Percentiles rank a stretch among this genome's conserved stretches.
Conservation (phyloP, 2,113 vertebrate species). For the Python bivittatus region DNA sequence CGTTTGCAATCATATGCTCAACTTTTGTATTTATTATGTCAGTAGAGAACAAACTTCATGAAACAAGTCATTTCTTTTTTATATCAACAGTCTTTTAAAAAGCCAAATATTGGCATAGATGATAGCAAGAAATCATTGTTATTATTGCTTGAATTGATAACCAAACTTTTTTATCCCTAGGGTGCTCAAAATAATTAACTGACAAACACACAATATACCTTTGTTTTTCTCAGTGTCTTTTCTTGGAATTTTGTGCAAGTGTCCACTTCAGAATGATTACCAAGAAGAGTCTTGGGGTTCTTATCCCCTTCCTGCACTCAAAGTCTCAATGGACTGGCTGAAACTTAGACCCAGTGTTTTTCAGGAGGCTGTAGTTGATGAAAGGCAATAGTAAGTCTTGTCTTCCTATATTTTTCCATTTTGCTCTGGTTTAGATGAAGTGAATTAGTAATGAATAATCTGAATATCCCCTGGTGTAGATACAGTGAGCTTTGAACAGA, state of each 20-base stretch:
- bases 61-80: neutral
- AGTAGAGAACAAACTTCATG: neutral
- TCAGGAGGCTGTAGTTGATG: conserved; percentile 85
- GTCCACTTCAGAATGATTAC: conserved; percentile 86
- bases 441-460: conserved; percentile 9
- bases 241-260: conserved; percentile 92
- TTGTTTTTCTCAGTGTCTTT: conserved; percentile 85
- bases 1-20: neutral
- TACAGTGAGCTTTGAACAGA: neutral
- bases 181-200: neutral
- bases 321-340: conserved; percentile 97
- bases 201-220: neutral
- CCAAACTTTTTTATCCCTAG: neutral
- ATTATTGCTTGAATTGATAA: neutral
- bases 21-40: neutral
- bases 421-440: conserved; percentile 22
- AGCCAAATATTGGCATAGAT: no score
- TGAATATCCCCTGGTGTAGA: neutral
- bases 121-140: neutral
- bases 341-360: conserved; percentile 88
- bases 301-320: conserved; percentile 94
- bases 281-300: conserved; percentile 86
- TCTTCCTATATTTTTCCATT: neutral
- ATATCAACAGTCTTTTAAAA: neutral
- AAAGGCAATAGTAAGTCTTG: conserved; percentile 88